Conservation (phyloP, 2,888 invertebrate genomes). For the Cerceris ruficornis region DNA sequence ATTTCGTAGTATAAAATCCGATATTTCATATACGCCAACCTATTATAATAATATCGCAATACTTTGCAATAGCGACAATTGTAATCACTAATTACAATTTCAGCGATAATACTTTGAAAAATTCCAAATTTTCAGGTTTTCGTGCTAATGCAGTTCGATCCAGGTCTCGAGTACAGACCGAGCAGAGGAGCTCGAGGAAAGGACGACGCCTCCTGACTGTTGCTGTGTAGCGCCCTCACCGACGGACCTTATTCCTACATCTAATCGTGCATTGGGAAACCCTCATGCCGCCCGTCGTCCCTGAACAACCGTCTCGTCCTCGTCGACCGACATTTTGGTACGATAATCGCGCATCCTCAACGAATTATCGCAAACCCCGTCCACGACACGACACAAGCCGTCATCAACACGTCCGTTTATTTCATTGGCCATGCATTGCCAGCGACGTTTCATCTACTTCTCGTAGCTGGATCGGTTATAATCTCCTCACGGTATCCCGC, state of each 20-base stretch:
- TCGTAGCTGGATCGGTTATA: conserved; percentile 42
- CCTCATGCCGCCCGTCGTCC: conserved; percentile 74
- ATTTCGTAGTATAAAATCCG: too few relatives aligned
- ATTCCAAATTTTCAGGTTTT: conserved; percentile 88
- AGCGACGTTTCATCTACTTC: conserved; percentile 18
- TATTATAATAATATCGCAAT: too few relatives aligned
- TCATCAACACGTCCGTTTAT: conserved; percentile 46
- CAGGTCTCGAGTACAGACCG: conserved; percentile 97
- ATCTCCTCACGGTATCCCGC: conserved; percentile 29
- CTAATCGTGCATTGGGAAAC: conserved; percentile 82
- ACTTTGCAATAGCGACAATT: neutral
- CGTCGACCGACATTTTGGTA: conserved; percentile 41
- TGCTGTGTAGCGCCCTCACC: conserved; percentile 99
- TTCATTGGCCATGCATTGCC: conserved; percentile 33
- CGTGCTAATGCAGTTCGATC: conserved; percentile 99
- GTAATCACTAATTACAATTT: conserved; percentile 1
- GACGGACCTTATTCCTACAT: conserved; percentile 98
- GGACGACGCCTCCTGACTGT: conserved; percentile 98
- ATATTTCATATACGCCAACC: too few relatives aligned
- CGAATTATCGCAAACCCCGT: conserved; percentile 56
- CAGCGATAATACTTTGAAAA: neutral
- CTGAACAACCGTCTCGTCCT: conserved; percentile 58
- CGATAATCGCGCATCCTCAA: conserved; percentile 52
- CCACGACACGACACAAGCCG: conserved; percentile 37
- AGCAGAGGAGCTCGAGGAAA: conserved; percentile 90